Evolutionary conservation across 2,797 vertebrate genomes (phyloP), one percentile per base, ranked within the genome.

Genomic region (Notoglanidium macrostoma): DNA sequence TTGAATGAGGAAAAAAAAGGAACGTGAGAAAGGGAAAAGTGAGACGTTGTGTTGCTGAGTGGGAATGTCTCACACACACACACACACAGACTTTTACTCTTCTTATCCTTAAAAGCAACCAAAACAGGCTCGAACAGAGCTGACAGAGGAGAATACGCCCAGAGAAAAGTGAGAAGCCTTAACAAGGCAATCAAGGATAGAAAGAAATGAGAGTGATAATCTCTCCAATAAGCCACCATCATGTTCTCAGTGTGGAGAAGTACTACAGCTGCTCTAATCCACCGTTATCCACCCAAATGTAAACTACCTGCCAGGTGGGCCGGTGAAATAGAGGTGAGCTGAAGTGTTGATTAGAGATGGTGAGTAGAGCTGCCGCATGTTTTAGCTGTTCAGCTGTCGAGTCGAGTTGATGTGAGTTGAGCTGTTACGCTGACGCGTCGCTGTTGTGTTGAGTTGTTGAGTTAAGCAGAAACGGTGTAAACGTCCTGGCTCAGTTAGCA

Each of bases 111-210:
- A 15, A 63, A 80, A 82, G 79, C 12, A 49, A 23, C n/a, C 5
- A n/a, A 32, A 83, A 68, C 61, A 83, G 63, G n/a, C n/a, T 51
- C 32, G 44, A 54, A 68, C 63, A 68, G 63, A 67, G 61, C 80
- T 51, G 80, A 83, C 46, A 51, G 63, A 32, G 46, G 54, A 14
- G 17, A 70, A 83, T 23, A 68, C 32, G 44, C 46, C 29, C 10
- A 54, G 17, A 23, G 44, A 70, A 63, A 7, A 57, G 29, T 35
- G 17, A 44, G 7, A 46, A 73, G 3, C 15, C 26, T 3, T 35
- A 54, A 54, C 72, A 49, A 74, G 72, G 15, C 72, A 51, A 74
- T 74, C 11, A 49, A 46, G 26, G 46, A 23, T 74, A 26, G 9
- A 76, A 51, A 55, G 15, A 55, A 55, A 55, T 29, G 32, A 32